Percentiles rank a stretch among this genome's conserved stretches.
These are phyloP conservation scores for Microplitis manilae DNA, from an alignment of 2,888 invertebrate species.

Conservation along the genomic window DNA sequence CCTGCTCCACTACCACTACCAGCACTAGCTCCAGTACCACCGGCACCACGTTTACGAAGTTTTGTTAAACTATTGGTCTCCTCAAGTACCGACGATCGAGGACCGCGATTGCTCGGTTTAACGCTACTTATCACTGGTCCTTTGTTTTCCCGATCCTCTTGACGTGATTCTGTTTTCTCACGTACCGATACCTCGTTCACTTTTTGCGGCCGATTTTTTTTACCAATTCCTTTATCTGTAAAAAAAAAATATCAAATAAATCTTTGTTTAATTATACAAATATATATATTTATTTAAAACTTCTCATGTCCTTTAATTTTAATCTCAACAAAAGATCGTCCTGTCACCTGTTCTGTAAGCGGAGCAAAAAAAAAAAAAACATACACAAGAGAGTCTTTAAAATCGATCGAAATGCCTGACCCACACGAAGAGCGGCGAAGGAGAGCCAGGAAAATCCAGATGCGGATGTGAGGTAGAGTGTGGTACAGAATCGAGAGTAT, in stretches of 20 bases:
- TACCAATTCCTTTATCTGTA: constrained; percentile 65
- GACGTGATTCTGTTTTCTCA: constrained; percentile 62
- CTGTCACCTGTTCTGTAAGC: background rate
- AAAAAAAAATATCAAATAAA: constrained; percentile 45
- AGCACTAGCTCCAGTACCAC: background rate
- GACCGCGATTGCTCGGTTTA: constrained; percentile 61
- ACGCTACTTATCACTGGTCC: constrained; percentile 60
- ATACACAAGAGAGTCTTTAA: constrained; percentile 23
- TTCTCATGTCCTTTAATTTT: background rate
- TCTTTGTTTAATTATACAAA: constrained; percentile 3
- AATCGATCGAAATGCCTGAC: constrained; percentile 30
- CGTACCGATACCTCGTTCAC: constrained; percentile 62
- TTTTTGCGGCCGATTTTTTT: constrained; percentile 64
- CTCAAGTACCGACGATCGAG: constrained; percentile 62
- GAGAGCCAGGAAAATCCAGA: constrained; percentile 2
- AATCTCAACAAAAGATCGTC: background rate
- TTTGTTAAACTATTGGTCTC: constrained; percentile 65
- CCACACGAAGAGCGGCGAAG: constrained; percentile 32
- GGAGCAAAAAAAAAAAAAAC: background rate
- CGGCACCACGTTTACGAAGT: constrained; percentile 59
- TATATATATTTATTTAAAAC: background rate
- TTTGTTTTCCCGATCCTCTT: constrained; percentile 69
- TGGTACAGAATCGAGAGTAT: constrained; percentile 6
- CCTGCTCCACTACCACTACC: background rate
- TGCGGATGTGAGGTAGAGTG: background rate